Conservation (phyloP, 2,113 vertebrate genomes). For the Psophia crepitans region DNA sequence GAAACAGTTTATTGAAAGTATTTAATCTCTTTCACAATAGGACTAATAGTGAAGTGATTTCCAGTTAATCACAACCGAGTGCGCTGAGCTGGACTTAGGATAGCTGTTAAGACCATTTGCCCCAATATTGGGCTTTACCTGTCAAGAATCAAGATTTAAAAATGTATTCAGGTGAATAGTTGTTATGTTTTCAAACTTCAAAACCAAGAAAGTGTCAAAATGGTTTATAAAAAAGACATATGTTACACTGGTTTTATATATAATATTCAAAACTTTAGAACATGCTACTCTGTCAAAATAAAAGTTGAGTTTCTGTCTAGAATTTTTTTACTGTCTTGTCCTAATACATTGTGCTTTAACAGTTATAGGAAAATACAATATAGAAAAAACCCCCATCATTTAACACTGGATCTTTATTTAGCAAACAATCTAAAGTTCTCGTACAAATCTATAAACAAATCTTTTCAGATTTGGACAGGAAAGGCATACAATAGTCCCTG, state of each 20-base stretch:
- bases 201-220: conserved; percentile 37
- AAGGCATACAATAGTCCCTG: not conserved
- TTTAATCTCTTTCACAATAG: conserved; percentile 7
- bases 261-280: not conserved
- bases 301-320: not conserved
- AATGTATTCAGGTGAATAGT: conserved; percentile 1
- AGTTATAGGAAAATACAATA: not conserved
- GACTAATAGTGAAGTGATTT: not conserved
- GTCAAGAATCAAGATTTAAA: conserved; percentile 43
- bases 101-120: conserved; percentile 35
- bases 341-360: not conserved
- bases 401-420: not conserved
- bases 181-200: conserved; percentile 36
- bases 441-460: not conserved
- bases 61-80: conserved; percentile 42
- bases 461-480: not conserved
- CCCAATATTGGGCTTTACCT: not conserved
- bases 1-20: not conserved
- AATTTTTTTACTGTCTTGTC: not conserved
- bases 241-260: not conserved
- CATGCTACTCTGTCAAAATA: not conserved
- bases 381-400: not conserved
- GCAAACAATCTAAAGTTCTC: not conserved
- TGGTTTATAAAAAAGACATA: not conserved
- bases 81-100: conserved; percentile 26